phyloP scores from a whole-genome alignment of 2,888 invertebrate genomes.

The Mactromeris polynyma region DNA sequence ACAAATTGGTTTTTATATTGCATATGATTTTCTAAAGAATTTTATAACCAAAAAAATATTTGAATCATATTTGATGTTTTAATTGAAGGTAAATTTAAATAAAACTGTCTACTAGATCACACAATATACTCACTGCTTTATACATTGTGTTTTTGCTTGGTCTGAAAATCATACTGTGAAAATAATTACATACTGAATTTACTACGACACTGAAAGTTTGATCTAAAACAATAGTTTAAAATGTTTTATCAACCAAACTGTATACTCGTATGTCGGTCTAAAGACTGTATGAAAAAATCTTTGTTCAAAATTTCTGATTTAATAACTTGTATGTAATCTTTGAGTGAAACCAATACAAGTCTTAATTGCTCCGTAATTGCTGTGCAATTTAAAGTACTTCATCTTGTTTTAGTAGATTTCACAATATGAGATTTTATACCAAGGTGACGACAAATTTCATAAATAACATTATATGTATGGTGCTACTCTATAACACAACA shows the following conservation, averaged over 20 bases:
- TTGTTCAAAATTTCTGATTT: too few relatives aligned
- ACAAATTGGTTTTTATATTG: background rate
- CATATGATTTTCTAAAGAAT: background rate
- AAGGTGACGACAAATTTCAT: background rate
- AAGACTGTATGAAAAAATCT: too few relatives aligned
- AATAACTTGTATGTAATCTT: too few relatives aligned
- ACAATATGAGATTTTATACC: conserved; percentile 1
- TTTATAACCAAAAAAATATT: background rate
- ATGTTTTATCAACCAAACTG: too few relatives aligned
- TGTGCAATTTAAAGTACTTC: too few relatives aligned
- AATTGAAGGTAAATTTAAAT: background rate
- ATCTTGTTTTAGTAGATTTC: background rate
- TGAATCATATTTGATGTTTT: background rate
- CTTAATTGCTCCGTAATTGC: too few relatives aligned
- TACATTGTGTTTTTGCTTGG: background rate
- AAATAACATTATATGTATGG: conserved; percentile 11
- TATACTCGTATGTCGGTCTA: too few relatives aligned
- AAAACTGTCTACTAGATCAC: background rate
- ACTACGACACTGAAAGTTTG: background rate
- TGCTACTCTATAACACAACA: background rate
- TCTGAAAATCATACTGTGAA: background rate
- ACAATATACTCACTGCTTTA: background rate
- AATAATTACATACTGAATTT: background rate
- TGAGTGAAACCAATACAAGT: too few relatives aligned
- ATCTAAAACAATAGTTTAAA: background rate